Percentiles rank a stretch among this genome's conserved stretches.
These are phyloP conservation scores for Somateria mollissima DNA, from an alignment of 2,797 vertebrate species.

Conservation along the genomic window DNA sequence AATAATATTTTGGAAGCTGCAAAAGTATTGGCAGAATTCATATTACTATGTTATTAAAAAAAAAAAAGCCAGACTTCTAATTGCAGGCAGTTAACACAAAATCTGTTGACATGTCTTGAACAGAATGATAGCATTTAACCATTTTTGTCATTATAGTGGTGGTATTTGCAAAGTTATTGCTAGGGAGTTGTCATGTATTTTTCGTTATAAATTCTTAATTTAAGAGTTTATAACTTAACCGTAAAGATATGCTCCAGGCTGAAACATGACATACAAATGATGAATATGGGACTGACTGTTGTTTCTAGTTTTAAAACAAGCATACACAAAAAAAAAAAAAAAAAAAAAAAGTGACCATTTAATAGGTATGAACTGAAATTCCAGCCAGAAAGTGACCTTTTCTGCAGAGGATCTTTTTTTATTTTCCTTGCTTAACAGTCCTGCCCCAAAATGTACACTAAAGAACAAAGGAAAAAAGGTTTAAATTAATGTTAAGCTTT, in stretches of 20 bases:
- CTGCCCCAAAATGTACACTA: neutral
- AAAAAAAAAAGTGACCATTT: neutral
- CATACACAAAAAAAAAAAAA: neutral
- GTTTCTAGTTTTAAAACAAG: conserved; percentile 19
- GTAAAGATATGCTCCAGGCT: conserved; percentile 8
- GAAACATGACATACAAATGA: neutral
- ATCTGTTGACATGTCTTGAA: conserved; percentile 39
- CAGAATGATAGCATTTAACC: conserved; percentile 47
- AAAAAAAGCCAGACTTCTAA: conserved; percentile 44
- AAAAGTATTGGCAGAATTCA: neutral
- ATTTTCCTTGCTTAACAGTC: conserved; percentile 9
- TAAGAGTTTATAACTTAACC: neutral
- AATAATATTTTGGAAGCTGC: conserved; percentile 53
- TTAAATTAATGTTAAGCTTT: neutral
- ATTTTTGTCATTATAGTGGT: conserved; percentile 49
- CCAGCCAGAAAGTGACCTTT: conserved; percentile 10
- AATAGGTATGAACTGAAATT: conserved; percentile 8
- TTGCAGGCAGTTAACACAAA: conserved; percentile 51
- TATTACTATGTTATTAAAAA: conserved; percentile 11
- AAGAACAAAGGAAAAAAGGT: neutral
- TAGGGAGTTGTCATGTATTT: neutral
- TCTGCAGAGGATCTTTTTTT: neutral
- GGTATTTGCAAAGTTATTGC: conserved; percentile 10
- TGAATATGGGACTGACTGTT: neutral
- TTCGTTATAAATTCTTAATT: conserved; percentile 37